Base-by-base conservation (phyloP, 2,888 invertebrate species). In the Reticulitermes lucifugus region DNA sequence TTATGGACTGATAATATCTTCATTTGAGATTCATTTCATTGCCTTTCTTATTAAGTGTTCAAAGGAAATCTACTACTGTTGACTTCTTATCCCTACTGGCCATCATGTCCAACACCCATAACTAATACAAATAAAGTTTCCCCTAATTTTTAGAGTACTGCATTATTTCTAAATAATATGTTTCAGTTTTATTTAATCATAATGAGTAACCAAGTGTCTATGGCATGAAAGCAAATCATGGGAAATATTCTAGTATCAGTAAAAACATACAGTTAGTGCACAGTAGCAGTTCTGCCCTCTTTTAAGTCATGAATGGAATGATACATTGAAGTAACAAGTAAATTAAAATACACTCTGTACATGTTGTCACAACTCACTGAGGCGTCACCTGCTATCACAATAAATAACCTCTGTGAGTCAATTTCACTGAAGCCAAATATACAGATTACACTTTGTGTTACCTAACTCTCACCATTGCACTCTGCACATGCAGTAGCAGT, bases 271-370 rank as follows among this genome's bases (percentile, higher is more conserved):
- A 73, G 41, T 71, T 71, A 71, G 2, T 41, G 41, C 73, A 73
- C 6, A 41, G 73, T 41, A 73, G 41, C 70, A 70, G 29, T 55
- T n/a, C 70, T 29, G 70, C 41, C 41, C 35, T 41, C 18, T 73
- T 22, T 35, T 73, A 10, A 73, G 65, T 65, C 65, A 65, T 65
- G 2, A 65, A 41, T 73, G 73, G 73, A 73, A 73, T 73, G 73
- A 73, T 73, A 65, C 65, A 65, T 65, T 65, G 65, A 65, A 65
- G 65, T 60, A 60, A 60, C 60, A 60, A 25, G 65, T n/a, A 73
- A 35, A 41, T 41, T 73, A 73, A 73, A 73, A 73, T 73, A 73
- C 73, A 73, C 73, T 73, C 73, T 73, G 41, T 41, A 73, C 73
- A 73, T 25, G n/a, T 25, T 18, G 18, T 65, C 65, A 25, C 65